Evolutionary conservation across 2,113 vertebrate genomes (phyloP).

Genomic region (Eurypyga helias): DNA sequence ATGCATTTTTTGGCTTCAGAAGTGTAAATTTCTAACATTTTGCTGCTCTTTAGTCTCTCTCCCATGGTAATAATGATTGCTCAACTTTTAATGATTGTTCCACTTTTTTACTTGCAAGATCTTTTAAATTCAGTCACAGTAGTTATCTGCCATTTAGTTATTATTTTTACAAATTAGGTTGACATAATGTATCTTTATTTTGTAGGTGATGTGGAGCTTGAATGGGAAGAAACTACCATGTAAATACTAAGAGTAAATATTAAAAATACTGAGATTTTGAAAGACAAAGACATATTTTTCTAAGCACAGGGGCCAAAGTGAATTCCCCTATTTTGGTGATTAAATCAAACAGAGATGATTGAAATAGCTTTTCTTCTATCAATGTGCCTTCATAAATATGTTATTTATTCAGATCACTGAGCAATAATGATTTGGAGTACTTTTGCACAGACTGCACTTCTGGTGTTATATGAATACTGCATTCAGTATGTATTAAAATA

Average conservation of each 20-base stretch:
- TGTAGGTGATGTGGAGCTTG: conserved; percentile 95
- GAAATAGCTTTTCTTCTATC: conserved; percentile 32
- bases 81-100: background rate
- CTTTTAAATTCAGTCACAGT: background rate
- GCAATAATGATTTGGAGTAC: background rate
- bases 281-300: conserved; percentile 61
- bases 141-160: background rate
- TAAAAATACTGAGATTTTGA: conserved; percentile 14
- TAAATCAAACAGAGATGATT: conserved; percentile 14
- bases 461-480: background rate
- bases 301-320: conserved; percentile 78
- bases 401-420: conserved; percentile 18
- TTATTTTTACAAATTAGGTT: background rate
- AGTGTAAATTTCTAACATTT: background rate
- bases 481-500: background rate
- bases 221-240: conserved; percentile 99
- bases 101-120: background rate
- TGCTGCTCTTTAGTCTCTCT: background rate
- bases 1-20: background rate
- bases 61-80: background rate
- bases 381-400: conserved; percentile 70
- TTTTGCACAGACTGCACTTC: conserved; percentile 50
- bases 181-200: conserved; percentile 43
- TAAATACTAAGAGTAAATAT: conserved; percentile 71
- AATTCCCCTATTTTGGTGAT: conserved; percentile 61